These are phyloP conservation scores for Centroberyx gerrardi DNA, from an alignment of 2,797 vertebrate species.

Conservation along the genomic window DNA sequence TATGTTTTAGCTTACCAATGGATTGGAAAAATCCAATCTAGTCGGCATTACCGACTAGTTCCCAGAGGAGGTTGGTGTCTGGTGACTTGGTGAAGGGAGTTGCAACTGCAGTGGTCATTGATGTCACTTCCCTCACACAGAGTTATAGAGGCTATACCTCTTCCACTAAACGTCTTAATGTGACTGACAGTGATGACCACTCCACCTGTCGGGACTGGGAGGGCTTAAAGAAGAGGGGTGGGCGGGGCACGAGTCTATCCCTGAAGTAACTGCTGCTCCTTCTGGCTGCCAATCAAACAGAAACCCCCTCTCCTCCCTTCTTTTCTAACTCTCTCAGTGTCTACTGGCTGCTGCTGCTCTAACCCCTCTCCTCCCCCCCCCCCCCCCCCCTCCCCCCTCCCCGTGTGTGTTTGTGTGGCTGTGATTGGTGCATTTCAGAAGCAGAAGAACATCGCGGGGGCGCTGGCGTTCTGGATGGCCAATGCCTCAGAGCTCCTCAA, in stretches of 20 bases:
- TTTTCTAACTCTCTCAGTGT: constrained; percentile 32
- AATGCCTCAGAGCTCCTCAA: constrained; percentile 98
- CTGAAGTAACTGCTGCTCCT: constrained; percentile 85
- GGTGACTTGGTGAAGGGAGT: constrained; percentile 50
- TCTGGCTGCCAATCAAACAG: constrained; percentile 81
- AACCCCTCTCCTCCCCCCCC: constrained; percentile 28
- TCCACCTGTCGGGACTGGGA: constrained; percentile 62
- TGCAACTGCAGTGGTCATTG: constrained; percentile 52
- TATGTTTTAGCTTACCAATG: background rate
- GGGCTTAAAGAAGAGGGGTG: constrained; percentile 68
- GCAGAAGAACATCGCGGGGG: constrained; percentile 98
- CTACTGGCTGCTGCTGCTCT: constrained; percentile 7
- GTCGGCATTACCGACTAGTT: background rate
- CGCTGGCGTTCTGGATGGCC: constrained; percentile 99
- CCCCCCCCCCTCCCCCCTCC: background rate
- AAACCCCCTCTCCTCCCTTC: constrained; percentile 45
- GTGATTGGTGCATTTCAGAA: constrained; percentile 87
- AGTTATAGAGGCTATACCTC: background rate
- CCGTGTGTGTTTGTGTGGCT: constrained; percentile 32
- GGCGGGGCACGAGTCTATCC: constrained; percentile 93
- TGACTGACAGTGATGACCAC: constrained; percentile 50
- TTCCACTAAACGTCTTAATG: background rate
- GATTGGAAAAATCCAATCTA: background rate
- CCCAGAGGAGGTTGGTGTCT: constrained; percentile 45
- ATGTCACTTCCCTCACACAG: constrained; percentile 5